Percentiles rank a stretch among this genome's conserved stretches.
These are phyloP conservation scores for Halcyon chelicuti DNA, from an alignment of 2,797 vertebrate genomes.

Conservation along the genomic window DNA sequence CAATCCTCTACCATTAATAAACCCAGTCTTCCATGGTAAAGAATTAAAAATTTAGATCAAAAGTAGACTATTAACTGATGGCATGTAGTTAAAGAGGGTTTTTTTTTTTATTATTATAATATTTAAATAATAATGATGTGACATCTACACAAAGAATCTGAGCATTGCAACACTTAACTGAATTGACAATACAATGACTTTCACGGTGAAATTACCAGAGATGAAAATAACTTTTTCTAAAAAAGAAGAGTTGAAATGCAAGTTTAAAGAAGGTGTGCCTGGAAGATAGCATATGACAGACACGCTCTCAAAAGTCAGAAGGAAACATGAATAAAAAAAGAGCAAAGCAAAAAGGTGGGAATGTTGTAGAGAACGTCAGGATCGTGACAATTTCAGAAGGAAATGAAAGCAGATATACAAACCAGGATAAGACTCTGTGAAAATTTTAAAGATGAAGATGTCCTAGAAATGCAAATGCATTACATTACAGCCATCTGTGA, in stretches of 20 bases:
- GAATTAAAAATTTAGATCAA: neutral
- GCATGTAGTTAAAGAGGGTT: neutral
- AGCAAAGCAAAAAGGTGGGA: neutral
- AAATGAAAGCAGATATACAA: conserved; percentile 4
- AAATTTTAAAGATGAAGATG: neutral
- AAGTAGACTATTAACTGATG: neutral
- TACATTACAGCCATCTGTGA: neutral
- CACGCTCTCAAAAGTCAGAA: neutral
- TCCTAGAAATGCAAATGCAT: neutral
- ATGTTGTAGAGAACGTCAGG: neutral
- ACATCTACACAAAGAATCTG: neutral
- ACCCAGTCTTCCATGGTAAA: neutral
- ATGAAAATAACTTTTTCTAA: neutral
- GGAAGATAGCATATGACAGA: neutral
- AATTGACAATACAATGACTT: rapidly evolving
- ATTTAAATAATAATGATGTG: neutral
- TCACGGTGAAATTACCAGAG: neutral
- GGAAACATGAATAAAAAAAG: neutral
- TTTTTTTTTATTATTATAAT: neutral
- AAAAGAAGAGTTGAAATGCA: neutral
- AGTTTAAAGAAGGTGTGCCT: neutral
- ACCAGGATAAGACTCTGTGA: neutral
- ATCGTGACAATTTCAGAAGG: neutral
- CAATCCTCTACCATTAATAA: neutral
- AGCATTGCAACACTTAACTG: neutral